A percentile compares a stretch with the other conserved stretches of the same genome.
Evolutionary conservation across 37 sponge, comb jelly and placozoan genomes (phyloP).

Genomic region (Bolinopsis microptera): DNA sequence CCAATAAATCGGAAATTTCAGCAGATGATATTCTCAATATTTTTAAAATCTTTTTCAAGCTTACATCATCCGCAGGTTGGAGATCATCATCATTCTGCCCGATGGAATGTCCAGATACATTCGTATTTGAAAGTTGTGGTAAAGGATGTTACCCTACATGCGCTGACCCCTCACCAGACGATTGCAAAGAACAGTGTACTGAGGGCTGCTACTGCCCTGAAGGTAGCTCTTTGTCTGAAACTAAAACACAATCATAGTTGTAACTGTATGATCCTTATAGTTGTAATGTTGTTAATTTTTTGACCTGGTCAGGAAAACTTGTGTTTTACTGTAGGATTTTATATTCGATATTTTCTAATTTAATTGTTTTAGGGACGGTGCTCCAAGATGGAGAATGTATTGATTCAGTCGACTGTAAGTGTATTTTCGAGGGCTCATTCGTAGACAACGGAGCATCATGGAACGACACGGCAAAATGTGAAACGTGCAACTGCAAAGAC

Average conservation of each 20-base stretch:
- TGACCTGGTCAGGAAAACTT: too few relatives aligned
- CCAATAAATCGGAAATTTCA: too few relatives aligned
- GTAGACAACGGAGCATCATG: not conserved
- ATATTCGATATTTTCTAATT: too few relatives aligned
- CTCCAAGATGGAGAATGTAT: constrained; percentile 13
- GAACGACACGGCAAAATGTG: not conserved
- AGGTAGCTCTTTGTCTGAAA: constrained; percentile 26
- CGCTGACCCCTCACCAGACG: not conserved
- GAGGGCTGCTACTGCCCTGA: constrained; percentile 40
- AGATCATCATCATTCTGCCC: constrained; percentile 14
- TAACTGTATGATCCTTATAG: not conserved
- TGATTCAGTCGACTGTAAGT: not conserved
- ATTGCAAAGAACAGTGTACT: not conserved
- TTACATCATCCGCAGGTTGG: too few relatives aligned
- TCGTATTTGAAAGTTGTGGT: not conserved
- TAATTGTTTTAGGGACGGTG: not conserved
- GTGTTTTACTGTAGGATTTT: too few relatives aligned
- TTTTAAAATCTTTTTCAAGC: too few relatives aligned
- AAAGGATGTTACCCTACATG: constrained; percentile 15
- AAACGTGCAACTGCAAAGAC: not conserved
- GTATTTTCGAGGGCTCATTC: not conserved
- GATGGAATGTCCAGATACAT: constrained; percentile 1
- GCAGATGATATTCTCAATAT: too few relatives aligned
- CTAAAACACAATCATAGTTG: too few relatives aligned
- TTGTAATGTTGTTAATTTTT: too few relatives aligned